Percentiles rank a stretch among this genome's conserved stretches.
Evolutionary conservation across 2,888 invertebrate genomes (phyloP).

Genomic region (Lasioglossum villosulum): DNA sequence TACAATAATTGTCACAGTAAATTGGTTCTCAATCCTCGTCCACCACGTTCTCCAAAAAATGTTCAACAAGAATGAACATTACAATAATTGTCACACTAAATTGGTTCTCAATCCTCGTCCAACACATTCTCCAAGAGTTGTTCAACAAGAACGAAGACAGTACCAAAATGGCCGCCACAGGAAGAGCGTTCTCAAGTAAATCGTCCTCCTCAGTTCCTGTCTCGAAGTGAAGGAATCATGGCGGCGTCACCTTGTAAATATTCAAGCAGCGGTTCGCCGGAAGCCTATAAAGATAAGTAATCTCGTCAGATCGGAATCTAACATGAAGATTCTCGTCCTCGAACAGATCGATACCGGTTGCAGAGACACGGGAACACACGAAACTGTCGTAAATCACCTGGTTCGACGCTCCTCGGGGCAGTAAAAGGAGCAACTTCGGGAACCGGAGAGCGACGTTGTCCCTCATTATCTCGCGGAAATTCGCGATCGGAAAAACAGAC

Average conservation of each 20-base stretch:
- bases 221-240: not conserved
- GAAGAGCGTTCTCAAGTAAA: not conserved
- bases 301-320: slow-evolving; percentile 9
- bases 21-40: not conserved
- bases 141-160: not conserved
- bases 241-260: slow-evolving; percentile 12
- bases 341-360: not conserved
- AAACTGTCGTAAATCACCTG: slow-evolving; percentile 45
- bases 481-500: not conserved
- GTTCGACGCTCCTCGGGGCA: not conserved
- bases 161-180: not conserved
- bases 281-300: not conserved
- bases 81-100: too few relatives aligned
- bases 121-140: not conserved
- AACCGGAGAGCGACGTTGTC: not conserved
- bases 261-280: not conserved
- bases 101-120: too few relatives aligned
- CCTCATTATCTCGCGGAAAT: not conserved
- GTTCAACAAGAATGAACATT: too few relatives aligned
- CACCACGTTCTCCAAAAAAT: not conserved
- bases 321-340: not conserved
- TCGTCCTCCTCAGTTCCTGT: too few relatives aligned
- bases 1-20: not conserved
- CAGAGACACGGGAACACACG: not conserved
- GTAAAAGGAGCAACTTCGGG: not conserved